Evolutionary conservation across 2,888 invertebrate species (phyloP).

Genomic region (Meiosimyza decipiens): DNA sequence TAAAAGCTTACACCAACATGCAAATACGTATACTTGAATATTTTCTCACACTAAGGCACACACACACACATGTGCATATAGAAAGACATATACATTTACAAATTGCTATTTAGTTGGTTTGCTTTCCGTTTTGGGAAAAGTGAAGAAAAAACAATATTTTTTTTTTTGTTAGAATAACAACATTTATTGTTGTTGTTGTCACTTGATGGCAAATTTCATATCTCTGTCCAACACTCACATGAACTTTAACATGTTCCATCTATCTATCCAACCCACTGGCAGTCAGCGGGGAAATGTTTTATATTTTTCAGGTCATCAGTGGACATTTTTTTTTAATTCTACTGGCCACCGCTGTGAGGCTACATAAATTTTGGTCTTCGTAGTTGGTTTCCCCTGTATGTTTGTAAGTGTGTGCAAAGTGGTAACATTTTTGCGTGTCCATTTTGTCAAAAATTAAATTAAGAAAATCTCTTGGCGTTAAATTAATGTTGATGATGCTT

Average conservation of each 20-base stretch:
- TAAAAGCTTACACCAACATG: conserved; percentile 14
- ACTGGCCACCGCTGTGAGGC: too few relatives aligned
- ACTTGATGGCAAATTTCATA: conserved; percentile 3
- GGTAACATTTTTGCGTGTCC: conserved; percentile 11
- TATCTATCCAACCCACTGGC: conserved; percentile 3
- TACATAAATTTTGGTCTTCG: too few relatives aligned
- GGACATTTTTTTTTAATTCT: background rate
- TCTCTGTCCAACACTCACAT: conserved; percentile 22
- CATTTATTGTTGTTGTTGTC: too few relatives aligned
- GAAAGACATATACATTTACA: background rate
- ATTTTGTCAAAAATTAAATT: conserved; percentile 6
- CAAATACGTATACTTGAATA: background rate
- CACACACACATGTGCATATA: conserved; percentile 21
- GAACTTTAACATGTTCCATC: conserved; percentile 43
- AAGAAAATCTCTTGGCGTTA: background rate
- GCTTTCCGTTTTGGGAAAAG: background rate
- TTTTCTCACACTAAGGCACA: conserved; percentile 2
- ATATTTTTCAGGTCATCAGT: conserved; percentile 13
- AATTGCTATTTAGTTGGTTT: conserved; percentile 20
- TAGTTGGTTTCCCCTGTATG: too few relatives aligned
- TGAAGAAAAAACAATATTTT: too few relatives aligned
- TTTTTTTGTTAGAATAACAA: too few relatives aligned
- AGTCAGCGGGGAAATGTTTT: background rate
- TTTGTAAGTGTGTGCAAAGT: background rate
- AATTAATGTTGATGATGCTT: background rate